Conservation (phyloP, 2,797 vertebrate species). For the Microchirus variegatus region DNA sequence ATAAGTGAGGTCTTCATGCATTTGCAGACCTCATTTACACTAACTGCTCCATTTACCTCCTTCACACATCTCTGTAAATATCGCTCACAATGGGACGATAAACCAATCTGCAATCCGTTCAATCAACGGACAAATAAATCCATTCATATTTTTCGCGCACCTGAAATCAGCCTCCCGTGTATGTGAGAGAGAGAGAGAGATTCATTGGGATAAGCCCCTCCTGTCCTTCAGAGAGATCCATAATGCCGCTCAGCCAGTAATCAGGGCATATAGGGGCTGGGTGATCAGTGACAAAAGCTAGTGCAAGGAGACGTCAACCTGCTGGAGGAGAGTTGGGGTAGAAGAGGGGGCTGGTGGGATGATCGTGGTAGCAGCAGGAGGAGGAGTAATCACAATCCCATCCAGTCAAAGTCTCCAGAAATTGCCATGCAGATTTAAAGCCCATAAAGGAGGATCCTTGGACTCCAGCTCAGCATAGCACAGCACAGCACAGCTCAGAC, state of each 20-base stretch:
- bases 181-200: constrained; percentile 36
- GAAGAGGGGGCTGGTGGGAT: constrained; percentile 22
- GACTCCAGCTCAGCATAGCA: constrained; percentile 41
- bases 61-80: constrained; percentile 15
- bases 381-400: constrained; percentile 78
- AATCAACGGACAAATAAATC: constrained; percentile 62
- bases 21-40: constrained; percentile 55
- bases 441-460: constrained; percentile 74
- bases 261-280: constrained; percentile 70
- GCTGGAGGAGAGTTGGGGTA: constrained; percentile 57
- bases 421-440: constrained; percentile 85
- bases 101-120: constrained; percentile 53
- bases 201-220: constrained; percentile 62
- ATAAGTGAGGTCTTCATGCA: constrained; percentile 53
- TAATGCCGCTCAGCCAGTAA: constrained; percentile 76
- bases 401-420: constrained; percentile 70
- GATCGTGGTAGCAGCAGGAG: constrained; percentile 48
- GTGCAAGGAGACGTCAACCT: constrained; percentile 76
- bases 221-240: constrained; percentile 76
- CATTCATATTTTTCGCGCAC: constrained; percentile 57
- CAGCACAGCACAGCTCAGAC: constrained; percentile 28
- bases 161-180: constrained; percentile 34
- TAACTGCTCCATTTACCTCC: constrained; percentile 53
- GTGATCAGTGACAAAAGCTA: constrained; percentile 82
- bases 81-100: constrained; percentile 45